Base-by-base conservation (phyloP, 1,140 invertebrate genomes). In the Mactra quadrangularis region DNA sequence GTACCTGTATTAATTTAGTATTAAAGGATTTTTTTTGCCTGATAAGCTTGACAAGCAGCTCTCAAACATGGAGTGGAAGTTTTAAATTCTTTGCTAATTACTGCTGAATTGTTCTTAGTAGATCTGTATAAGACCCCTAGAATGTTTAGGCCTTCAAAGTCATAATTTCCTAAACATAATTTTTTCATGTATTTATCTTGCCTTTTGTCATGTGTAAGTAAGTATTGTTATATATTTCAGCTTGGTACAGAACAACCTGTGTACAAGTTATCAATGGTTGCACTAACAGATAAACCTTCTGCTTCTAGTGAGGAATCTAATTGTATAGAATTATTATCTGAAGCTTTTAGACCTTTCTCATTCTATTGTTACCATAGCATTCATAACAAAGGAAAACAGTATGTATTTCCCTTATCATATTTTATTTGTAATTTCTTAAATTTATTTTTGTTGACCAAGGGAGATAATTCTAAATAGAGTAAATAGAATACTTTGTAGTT, bases 311-410 rank as follows among this genome's bases (percentile, higher is more conserved):
- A 86, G 29, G 89, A 91, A 70, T 93, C 92, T n/a, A 93, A 91
- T 78, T 70, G 81, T 9, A 89, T 93, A 27, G 92, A 93, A 71
- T 82, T 93, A 19, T 78, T 92, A 0, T 88, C 92, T 6, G 89
- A 91, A 60, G 89, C 89, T 47, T 93, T 93, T 87, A 85, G 88
- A 55, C 92, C 92, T 4, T 93, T 93, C 84, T 84, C 89, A 11
- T 93, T 92, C 85, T 93, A 91, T 85, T 92, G 91, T 84, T 90
- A 91, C 60, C 88, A 91, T 72, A 86, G 81, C 55, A 86, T 92
- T 29, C 90, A 91, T 76, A 83, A 53, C 31, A 88, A 89, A 72
- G 86, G 85, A 29, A 78, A 71, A 71, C 84, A 55, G 90, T 91
- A 78, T 86, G 87, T 85, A n/a, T n/a, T n/a, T n/a, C n/a, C n/a